Evolutionary conservation across 2,888 invertebrate species (phyloP).

Genomic region (Athalia circularis): DNA sequence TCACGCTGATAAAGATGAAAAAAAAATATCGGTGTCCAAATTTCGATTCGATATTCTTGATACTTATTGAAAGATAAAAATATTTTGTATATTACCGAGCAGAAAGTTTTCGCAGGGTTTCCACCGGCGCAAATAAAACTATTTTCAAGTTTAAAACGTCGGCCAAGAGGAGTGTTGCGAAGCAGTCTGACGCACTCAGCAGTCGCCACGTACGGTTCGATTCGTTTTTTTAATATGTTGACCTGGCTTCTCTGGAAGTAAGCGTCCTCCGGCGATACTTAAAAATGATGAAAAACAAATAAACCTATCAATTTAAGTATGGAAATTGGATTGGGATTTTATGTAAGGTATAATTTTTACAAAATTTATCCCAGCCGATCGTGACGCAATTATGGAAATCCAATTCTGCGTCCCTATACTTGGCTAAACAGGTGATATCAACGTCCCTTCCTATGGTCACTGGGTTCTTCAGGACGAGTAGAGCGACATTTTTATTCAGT

Average conservation of each 20-base stretch:
- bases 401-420: conserved; percentile 70
- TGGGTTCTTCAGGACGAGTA: conserved; percentile 80
- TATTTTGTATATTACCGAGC: conserved; percentile 73
- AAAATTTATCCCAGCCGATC: conserved; percentile 86
- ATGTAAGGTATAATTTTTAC: not conserved
- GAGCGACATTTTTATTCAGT: conserved; percentile 84
- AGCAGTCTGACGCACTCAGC: conserved; percentile 79
- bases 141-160: conserved; percentile 80
- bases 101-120: conserved; percentile 80
- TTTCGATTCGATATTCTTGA: not conserved
- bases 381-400: conserved; percentile 79
- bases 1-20: conserved; percentile 75
- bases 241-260: conserved; percentile 75
- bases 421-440: conserved; percentile 82
- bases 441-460: conserved; percentile 82
- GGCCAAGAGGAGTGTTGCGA: conserved; percentile 82
- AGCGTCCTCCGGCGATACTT: conserved; percentile 62
- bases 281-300: not conserved
- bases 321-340: not conserved
- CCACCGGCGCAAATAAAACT: conserved; percentile 89
- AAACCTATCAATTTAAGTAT: not conserved
- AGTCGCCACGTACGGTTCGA: conserved; percentile 81
- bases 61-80: not conserved
- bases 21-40: not conserved
- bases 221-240: conserved; percentile 81